A percentile compares a stretch with the other conserved stretches of the same genome.
Evolutionary conservation across 23 tunicate genomes (phyloP).

Genomic region (Halocynthia roretzi): DNA sequence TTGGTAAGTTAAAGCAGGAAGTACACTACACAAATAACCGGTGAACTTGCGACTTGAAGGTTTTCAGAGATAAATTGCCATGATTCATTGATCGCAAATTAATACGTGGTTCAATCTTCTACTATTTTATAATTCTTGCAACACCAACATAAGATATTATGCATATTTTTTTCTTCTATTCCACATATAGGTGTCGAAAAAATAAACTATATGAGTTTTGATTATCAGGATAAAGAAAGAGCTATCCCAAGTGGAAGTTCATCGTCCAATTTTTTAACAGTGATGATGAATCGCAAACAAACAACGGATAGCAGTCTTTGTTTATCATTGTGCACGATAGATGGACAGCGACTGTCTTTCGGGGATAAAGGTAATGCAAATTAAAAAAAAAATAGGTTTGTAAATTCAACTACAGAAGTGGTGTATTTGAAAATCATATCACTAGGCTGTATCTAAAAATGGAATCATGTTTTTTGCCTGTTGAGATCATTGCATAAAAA

Average conservation of each 20-base stretch:
- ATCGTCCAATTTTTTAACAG: conserved; percentile 31
- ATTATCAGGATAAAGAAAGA: too few relatives aligned
- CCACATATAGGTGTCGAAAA: too few relatives aligned
- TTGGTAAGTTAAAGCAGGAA: not conserved
- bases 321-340: conserved; percentile 62
- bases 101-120: too few relatives aligned
- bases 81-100: too few relatives aligned
- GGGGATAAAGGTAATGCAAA: conserved; percentile 41
- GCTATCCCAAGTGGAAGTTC: conserved; percentile 1
- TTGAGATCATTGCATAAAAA: not conserved
- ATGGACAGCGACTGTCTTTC: conserved; percentile 63
- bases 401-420: not conserved
- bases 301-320: conserved; percentile 3
- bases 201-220: too few relatives aligned
- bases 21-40: not conserved
- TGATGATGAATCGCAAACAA: conserved; percentile 21
- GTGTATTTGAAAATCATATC: too few relatives aligned
- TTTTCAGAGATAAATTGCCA: too few relatives aligned
- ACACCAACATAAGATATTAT: too few relatives aligned
- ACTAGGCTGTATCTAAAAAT: not conserved
- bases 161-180: too few relatives aligned
- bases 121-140: too few relatives aligned
- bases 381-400: too few relatives aligned
- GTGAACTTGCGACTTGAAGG: not conserved
- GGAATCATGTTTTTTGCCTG: not conserved